Evolutionary conservation across 2,113 vertebrate genomes (phyloP).

Genomic region (Hippocampus guttulatus): DNA sequence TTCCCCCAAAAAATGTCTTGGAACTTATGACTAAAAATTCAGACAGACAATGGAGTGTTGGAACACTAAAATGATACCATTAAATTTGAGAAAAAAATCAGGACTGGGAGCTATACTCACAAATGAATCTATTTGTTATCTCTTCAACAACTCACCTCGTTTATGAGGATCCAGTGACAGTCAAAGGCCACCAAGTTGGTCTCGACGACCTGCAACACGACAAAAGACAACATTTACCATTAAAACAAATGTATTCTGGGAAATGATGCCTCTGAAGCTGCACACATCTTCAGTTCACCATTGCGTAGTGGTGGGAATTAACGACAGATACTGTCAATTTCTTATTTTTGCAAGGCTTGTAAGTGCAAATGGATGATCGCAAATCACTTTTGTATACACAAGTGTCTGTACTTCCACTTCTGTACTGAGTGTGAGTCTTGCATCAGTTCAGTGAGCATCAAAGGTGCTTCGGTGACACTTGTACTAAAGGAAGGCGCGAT

Average conservation of each 20-base stretch:
- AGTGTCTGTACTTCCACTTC: background rate
- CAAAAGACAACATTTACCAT: conserved; percentile 52
- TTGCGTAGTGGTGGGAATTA: too few relatives aligned
- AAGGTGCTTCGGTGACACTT: background rate
- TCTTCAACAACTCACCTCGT: conserved; percentile 81
- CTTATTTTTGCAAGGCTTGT: too few relatives aligned
- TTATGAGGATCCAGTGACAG: conserved; percentile 99
- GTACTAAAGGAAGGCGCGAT: background rate
- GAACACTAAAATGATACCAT: background rate
- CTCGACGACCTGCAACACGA: conserved; percentile 90
- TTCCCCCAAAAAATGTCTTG: too few relatives aligned
- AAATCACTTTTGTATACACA: background rate
- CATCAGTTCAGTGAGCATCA: background rate
- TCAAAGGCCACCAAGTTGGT: conserved; percentile 98
- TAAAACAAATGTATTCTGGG: background rate
- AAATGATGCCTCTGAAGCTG: background rate
- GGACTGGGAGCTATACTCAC: conserved; percentile 3
- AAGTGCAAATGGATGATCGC: too few relatives aligned
- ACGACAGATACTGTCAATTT: too few relatives aligned
- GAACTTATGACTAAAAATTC: background rate
- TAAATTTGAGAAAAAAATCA: background rate
- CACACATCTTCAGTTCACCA: too few relatives aligned
- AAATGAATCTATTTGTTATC: conserved; percentile 27
- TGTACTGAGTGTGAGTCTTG: background rate
- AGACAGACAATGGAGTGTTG: background rate